Evolutionary conservation across 2,888 invertebrate species (phyloP).

Genomic region (Panopea generosa): DNA sequence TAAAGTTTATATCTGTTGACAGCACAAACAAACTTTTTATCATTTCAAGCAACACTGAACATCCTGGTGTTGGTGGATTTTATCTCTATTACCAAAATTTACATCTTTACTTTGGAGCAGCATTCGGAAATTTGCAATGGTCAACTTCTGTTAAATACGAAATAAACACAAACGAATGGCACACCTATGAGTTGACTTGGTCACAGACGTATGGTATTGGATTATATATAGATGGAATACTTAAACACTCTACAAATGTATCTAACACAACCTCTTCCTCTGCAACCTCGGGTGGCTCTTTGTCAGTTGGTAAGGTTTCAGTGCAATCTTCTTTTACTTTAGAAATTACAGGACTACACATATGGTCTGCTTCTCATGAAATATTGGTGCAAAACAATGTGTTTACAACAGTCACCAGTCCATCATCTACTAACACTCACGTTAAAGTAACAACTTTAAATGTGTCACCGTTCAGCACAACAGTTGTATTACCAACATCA

Average conservation of each 20-base stretch:
- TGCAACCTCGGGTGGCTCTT: background rate
- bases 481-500: no score
- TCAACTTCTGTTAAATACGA: constrained; percentile 20
- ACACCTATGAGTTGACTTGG: constrained; percentile 35
- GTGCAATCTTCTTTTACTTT: background rate
- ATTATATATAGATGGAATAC: constrained; percentile 32
- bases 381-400: no score
- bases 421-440: no score
- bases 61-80: background rate
- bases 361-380: constrained; percentile 1
- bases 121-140: constrained; percentile 15
- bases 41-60: constrained; percentile 5
- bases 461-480: no score
- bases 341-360: background rate
- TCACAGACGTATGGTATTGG: constrained; percentile 23
- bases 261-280: background rate
- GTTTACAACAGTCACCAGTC: no score
- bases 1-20: constrained; percentile 24
- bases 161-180: constrained; percentile 32
- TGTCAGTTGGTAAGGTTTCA: constrained; percentile 14
- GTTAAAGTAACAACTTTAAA: no score
- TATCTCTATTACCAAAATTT: constrained; percentile 16
- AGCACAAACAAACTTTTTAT: constrained; percentile 27
- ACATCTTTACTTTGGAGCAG: constrained; percentile 10
- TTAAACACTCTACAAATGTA: constrained; percentile 10